Base-by-base conservation (phyloP, 1,140 invertebrate species). In the Caenorhabditis remanei region DNA sequence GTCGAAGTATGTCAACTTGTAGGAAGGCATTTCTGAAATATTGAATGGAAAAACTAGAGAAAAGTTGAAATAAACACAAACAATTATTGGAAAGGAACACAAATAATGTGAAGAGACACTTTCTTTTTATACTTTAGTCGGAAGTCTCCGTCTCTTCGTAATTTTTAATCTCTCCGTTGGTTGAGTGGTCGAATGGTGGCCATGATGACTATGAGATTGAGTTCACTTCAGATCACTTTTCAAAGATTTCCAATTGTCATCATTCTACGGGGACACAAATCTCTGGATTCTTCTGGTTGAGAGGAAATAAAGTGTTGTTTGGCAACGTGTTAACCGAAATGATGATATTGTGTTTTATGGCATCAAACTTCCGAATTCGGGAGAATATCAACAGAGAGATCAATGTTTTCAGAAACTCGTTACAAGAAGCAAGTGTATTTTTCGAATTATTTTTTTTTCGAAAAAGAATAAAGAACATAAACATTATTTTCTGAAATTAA, bases 1-100 rank as follows among this genome's bases (percentile, higher is more conserved):
- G 40, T 48, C 58, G 43, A 85, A 85, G 63, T 85, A 85, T 41
- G 41, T 50, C 16, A 85, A 46, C 24, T 85, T 85, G 84, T 85
- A 85, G 58, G 41, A 55, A 50, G 63, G 58, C 84, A 85, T 85
- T 46, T 46, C 41, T 9, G 24, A 79, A 79, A 13, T 5, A 16
- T 53, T 14, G 16, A 58, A 3, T n/a, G 56, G 56, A 8, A 58
- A 24, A 32, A 63, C 11, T 2, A 11, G 24, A 32, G 13, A 63
- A 4, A 40, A 63, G 21, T 63, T 24, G 24, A 63, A 9, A 8
- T 6, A 63, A 40, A 63, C 6, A 63, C 9, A 32, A 21, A 63
- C 19, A 63, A 21, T 21, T 11, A 63, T 19, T 32, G 61, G 9
- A 63, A 40, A 63, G 5, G 21, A 63, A 8, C 9, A 40, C n/a